Evolutionary conservation across 2,113 vertebrate species (phyloP).

Genomic region (Cariama cristata): DNA sequence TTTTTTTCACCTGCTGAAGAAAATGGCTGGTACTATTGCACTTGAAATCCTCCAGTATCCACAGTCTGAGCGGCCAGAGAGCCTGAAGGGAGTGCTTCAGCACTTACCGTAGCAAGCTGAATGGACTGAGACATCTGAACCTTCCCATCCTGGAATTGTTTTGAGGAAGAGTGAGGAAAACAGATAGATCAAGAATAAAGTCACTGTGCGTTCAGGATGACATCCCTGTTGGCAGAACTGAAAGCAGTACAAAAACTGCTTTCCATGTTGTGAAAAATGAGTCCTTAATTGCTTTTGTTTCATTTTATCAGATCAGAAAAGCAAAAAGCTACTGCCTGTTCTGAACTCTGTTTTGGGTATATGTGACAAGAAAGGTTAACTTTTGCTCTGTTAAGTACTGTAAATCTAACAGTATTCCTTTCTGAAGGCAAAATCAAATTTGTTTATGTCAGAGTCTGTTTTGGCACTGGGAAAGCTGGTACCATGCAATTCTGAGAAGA

Average conservation of each 20-base stretch:
- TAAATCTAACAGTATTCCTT: background rate
- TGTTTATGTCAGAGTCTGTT: background rate
- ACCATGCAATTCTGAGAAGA: background rate
- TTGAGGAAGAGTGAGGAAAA: background rate
- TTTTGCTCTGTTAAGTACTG: background rate
- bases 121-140: background rate
- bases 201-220: background rate
- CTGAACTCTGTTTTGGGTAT: background rate
- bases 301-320: background rate
- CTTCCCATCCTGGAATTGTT: background rate
- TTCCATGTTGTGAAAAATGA: background rate
- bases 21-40: background rate
- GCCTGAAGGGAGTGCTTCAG: background rate
- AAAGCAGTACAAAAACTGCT: background rate
- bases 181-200: background rate
- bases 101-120: background rate
- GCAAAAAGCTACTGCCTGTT: background rate
- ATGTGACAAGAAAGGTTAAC: background rate
- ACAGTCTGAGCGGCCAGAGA: background rate
- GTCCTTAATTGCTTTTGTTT: background rate
- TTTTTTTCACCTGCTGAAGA: background rate
- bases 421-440: background rate
- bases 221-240: background rate
- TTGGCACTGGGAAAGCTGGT: background rate
- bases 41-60: background rate